phyloP scores from a whole-genome alignment of 1,140 invertebrate genomes.

The Drosophila elegans region DNA sequence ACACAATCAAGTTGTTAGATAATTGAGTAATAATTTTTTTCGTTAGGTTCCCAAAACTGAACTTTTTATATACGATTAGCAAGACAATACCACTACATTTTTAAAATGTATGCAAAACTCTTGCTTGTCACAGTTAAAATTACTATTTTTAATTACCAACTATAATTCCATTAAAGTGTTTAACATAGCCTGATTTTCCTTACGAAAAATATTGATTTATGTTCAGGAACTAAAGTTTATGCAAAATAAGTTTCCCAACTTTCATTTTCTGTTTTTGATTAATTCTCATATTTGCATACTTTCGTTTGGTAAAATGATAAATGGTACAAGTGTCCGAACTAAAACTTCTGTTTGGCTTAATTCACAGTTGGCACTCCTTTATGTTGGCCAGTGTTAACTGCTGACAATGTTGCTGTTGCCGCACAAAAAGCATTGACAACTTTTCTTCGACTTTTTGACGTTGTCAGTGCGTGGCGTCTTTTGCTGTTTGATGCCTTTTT shows the following conservation, averaged over 20 bases:
- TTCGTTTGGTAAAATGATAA: constrained; percentile 25
- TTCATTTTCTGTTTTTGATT: constrained; percentile 15
- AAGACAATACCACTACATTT: too few species aligned
- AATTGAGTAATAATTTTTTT: too few species aligned
- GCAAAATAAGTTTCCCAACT: constrained; percentile 2
- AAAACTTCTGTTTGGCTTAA: constrained; percentile 8
- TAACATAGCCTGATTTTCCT: neutral
- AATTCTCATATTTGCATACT: constrained; percentile 21
- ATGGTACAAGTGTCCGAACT: constrained; percentile 24
- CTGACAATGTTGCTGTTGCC: constrained; percentile 33
- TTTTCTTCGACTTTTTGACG: constrained; percentile 32
- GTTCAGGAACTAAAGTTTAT: neutral
- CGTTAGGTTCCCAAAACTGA: too few species aligned
- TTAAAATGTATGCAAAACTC: too few species aligned
- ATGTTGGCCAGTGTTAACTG: constrained; percentile 40
- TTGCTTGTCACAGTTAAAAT: too few species aligned
- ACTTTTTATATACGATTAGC: too few species aligned
- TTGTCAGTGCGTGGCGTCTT: constrained; percentile 25
- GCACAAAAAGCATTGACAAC: constrained; percentile 45
- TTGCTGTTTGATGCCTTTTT: constrained; percentile 44
- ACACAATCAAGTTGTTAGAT: too few species aligned
- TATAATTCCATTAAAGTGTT: neutral
- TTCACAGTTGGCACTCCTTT: neutral
- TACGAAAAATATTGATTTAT: constrained; percentile 21
- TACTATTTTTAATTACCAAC: too few species aligned